Evolutionary conservation across 2,888 invertebrate species (phyloP), one percentile per base, ranked within the genome.

Genomic region (Drosophila antonietae): DNA sequence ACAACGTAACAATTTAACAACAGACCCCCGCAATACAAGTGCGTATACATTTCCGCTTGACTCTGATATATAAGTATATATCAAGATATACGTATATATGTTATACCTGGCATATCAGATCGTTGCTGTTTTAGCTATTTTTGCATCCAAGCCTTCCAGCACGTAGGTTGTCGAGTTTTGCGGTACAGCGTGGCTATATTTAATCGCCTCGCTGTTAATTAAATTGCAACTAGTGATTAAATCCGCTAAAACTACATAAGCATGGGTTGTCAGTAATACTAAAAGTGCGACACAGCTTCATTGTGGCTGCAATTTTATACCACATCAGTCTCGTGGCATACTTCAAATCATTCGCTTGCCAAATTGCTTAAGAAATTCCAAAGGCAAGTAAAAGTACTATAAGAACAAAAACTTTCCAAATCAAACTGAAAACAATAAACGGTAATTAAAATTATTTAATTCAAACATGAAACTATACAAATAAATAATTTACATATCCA

Each of bases 191-290:
- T 57, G 80, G 46, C 41, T 78, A 46, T 44, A 62, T 65, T 56
- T 68, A 74, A 68, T 68, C 56, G 31, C 58, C 37, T 18, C 20
- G 52, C 56, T 57, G 66, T 78, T 46, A 62, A 67, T 47, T 58
- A 15, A 67, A 68, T 68, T 73, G 53, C 63, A 28, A 68, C 46
- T 51, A 23, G 59, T 79, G 69, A 76, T 76, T 79, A 63, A 79
- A 75, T 28, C 49, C 47, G 12, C 60, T 44, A 57, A 57, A 67
- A 28, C 75, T 51, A 44, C 60, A 58, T 53, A 68, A 64, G 44
- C 62, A 59, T 56, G 18, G 68, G 28, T 60, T 64, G 58, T 28
- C 43, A 35, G 8, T 35, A 5, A 10, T 55, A 35, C 33, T 49
- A 15, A 58, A 58, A 57, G 18, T 33, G 43, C 71, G 18, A 49